A percentile compares a stretch with the other conserved stretches of the same genome.
phyloP scores from a whole-genome alignment of 2,797 vertebrate genomes.

The Rhynchonycteris naso region DNA sequence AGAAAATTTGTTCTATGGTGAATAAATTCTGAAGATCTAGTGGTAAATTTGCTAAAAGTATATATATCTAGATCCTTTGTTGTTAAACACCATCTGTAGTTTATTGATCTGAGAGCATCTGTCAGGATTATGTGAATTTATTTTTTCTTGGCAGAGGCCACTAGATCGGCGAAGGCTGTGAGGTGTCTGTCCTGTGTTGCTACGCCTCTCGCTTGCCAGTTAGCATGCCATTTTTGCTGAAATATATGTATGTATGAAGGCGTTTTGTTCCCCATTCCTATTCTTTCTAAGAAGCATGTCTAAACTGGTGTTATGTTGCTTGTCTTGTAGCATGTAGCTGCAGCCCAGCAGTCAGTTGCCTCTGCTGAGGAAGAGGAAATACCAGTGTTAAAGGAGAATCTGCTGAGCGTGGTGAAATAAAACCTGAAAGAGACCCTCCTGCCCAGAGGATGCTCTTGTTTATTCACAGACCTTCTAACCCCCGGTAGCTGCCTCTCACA shows the following conservation, averaged over 20 bases:
- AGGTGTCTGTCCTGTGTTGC: neutral
- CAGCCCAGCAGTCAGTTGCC: neutral
- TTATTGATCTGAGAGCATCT: slow-evolving; percentile 17
- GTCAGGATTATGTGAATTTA: neutral
- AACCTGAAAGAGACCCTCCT: neutral
- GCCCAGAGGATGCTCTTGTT: neutral
- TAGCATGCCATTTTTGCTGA: neutral
- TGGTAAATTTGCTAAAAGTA: neutral
- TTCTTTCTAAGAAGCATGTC: neutral
- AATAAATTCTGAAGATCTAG: neutral
- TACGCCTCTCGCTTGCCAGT: neutral
- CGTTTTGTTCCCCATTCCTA: neutral
- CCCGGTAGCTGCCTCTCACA: neutral
- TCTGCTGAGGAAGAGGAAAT: neutral
- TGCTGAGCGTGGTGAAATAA: neutral
- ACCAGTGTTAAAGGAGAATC: neutral
- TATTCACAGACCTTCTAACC: neutral
- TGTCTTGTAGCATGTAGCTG: neutral
- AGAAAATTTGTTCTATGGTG: neutral
- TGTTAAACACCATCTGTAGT: neutral
- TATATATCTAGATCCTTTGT: neutral
- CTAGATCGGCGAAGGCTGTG: neutral
- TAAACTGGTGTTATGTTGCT: neutral
- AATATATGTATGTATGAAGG: neutral
- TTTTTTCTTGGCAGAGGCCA: neutral